These are phyloP conservation scores for Apoda limacodes DNA, from an alignment of 2,888 invertebrate species.

Conservation along the genomic window DNA sequence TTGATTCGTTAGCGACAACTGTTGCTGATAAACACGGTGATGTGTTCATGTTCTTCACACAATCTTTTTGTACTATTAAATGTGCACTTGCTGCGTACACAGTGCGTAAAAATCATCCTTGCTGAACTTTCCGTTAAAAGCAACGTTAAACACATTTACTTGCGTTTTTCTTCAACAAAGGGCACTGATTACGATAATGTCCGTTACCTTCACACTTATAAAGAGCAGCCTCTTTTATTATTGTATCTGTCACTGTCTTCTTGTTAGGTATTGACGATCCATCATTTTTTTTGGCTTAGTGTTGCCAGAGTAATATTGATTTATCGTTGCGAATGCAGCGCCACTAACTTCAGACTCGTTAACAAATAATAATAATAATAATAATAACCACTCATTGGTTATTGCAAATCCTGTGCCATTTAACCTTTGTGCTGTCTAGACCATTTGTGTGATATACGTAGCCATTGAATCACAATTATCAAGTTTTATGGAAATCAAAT, in stretches of 20 bases:
- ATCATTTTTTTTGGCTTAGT: too few species aligned
- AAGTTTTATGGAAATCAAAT: slow-evolving; percentile 18
- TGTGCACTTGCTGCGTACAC: slow-evolving; percentile 17
- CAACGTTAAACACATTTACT: slow-evolving; percentile 3
- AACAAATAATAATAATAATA: slow-evolving; percentile 15
- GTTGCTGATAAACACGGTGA: slow-evolving; percentile 8
- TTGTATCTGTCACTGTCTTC: background rate
- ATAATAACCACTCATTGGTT: slow-evolving; percentile 19
- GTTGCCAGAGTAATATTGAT: slow-evolving; percentile 2
- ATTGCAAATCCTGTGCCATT: slow-evolving; percentile 20
- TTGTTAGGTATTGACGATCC: slow-evolving; percentile 3
- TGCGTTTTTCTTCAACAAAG: slow-evolving; percentile 9
- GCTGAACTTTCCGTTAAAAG: slow-evolving; percentile 10
- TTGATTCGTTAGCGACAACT: slow-evolving; percentile 10
- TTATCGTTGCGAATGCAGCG: slow-evolving; percentile 5
- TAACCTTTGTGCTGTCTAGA: slow-evolving; percentile 20
- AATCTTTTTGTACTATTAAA: slow-evolving; percentile 14
- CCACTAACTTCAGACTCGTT: too few species aligned
- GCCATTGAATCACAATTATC: slow-evolving; percentile 21
- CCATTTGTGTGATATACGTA: slow-evolving; percentile 18
- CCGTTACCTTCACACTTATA: slow-evolving; percentile 1
- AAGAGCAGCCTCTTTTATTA: slow-evolving; percentile 6
- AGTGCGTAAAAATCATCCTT: slow-evolving; percentile 10
- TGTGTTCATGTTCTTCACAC: slow-evolving; percentile 9
- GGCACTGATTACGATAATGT: slow-evolving; percentile 8